Conservation (phyloP, 2,797 vertebrate genomes). For the Crocodylus rhombifer region DNA sequence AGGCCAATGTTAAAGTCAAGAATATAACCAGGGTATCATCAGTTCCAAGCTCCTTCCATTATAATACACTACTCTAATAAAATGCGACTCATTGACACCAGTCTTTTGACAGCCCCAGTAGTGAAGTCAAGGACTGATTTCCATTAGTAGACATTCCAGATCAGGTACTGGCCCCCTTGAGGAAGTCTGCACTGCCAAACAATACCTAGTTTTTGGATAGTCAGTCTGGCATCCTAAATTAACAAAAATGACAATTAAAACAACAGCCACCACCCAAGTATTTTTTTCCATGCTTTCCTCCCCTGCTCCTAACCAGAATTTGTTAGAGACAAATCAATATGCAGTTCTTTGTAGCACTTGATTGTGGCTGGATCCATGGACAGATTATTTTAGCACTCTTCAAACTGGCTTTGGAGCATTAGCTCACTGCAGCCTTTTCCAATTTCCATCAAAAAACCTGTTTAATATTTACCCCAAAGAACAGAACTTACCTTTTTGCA, state of each 20-base stretch:
- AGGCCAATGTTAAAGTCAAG: not conserved
- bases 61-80: not conserved
- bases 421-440: not conserved
- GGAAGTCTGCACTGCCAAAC: not conserved
- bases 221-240: not conserved
- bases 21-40: not conserved
- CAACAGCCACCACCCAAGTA: not conserved
- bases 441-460: not conserved
- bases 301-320: not conserved
- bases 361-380: not conserved
- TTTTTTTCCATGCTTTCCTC: not conserved
- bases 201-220: not conserved
- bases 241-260: fast-evolving
- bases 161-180: fast-evolving
- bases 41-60: not conserved
- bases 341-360: not conserved
- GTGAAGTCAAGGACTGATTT: not conserved
- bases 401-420: not conserved
- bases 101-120: not conserved
- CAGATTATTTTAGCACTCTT: not conserved
- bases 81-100: fast-evolving
- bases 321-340: not conserved
- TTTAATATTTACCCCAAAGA: conserved; percentile 69
- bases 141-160: not conserved
- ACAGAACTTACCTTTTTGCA: not conserved